Conservation (phyloP, 2,113 vertebrate genomes). For the Lepus americanus region DNA sequence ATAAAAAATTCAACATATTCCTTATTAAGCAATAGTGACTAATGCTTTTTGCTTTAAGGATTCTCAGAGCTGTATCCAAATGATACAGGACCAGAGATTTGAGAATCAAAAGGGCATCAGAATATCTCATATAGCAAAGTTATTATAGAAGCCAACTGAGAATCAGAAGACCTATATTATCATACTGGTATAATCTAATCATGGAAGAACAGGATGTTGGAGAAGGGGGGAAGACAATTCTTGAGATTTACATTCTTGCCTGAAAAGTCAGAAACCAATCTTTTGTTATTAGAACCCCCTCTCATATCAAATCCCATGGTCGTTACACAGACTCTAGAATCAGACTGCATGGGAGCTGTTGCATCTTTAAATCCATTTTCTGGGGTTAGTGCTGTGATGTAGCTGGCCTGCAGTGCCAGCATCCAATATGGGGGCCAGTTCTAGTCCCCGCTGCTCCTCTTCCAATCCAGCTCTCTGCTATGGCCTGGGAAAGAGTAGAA, state of each 20-base stretch:
- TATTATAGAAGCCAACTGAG: not conserved
- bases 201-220: not conserved
- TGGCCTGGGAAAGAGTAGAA: too few species aligned
- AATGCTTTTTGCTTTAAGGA: not conserved
- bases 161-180: not conserved
- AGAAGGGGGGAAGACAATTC: not conserved
- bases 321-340: not conserved
- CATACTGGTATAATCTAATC: not conserved
- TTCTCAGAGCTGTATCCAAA: not conserved
- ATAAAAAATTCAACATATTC: not conserved
- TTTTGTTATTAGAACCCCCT: not conserved
- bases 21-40: not conserved
- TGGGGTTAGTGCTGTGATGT: too few species aligned
- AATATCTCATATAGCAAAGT: not conserved
- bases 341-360: not conserved
- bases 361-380: not conserved
- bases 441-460: too few species aligned
- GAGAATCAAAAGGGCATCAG: not conserved
- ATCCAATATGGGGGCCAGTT: too few species aligned
- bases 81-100: not conserved
- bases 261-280: constrained; percentile 25
- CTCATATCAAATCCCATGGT: not conserved
- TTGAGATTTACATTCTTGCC: not conserved
- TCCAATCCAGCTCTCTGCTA: too few species aligned
- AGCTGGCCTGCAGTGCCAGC: too few species aligned